Evolutionary conservation across 2,797 vertebrate genomes (phyloP), one percentile per base, ranked within the genome.

Genomic region (Ptychobarbus kaznakovi): DNA sequence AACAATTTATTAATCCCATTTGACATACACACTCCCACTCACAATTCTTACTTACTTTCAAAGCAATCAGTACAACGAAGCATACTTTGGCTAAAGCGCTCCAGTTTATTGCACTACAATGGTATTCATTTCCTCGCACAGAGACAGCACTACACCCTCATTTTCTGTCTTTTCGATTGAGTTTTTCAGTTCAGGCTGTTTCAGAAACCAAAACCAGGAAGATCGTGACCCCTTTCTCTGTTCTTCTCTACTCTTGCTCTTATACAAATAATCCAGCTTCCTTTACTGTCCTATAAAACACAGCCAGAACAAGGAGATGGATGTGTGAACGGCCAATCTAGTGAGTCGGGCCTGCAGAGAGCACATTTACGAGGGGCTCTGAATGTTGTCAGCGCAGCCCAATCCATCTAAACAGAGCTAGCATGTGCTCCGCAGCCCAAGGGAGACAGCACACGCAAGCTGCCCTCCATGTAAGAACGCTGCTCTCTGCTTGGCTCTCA

Each of bases 311-410:
- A 76, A 81, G 85, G 86, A 88, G 86, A 87, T 86, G 88, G 80
- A 89, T 68, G 86, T 88, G 88, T 87, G 83, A 90, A 90, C 32
- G 78, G 78, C 76, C 66, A 85, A 82, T 86, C 88, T 58, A n/a
- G 44, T 61, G 51, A 61, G 81, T 51, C 68, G 75, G 81, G 88
- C 83, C 91, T 93, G 91, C 94, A 94, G 89, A 92, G 87, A 87
- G 91, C 78, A 86, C 68, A 77, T 94, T 95, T 94, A 94, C 89
- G 90, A 92, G 93, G 93, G 93, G 81, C 84, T 89, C 80, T 91
- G 91, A 92, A 87, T 89, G 90, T 91, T 94, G 93, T 94, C 94
- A 93, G 91, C 82, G 70, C 83, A 88, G 85, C 61, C 87, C 87
- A 70, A 80, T 87, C 35, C 68, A 74, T 87, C 84, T 86, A 87